Base-by-base conservation (phyloP, 2,797 vertebrate species). In the Diceros bicornis region DNA sequence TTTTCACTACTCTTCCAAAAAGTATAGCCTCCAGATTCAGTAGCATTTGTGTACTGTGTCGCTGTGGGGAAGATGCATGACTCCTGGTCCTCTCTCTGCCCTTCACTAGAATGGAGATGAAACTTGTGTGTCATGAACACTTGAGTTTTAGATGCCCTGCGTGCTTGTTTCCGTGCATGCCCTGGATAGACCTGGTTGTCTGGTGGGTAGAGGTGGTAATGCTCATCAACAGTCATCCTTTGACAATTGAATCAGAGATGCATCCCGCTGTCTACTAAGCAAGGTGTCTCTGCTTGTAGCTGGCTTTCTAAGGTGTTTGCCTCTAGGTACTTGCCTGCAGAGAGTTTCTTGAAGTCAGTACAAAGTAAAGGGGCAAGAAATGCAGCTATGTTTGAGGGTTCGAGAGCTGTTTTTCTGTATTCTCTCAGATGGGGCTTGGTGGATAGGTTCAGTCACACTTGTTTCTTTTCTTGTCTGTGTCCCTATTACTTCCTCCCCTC, bases 331-430 rank as follows among this genome's bases (percentile, higher is more conserved):
- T 68, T 47, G 32, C 44, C 87, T 79, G 18, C 20, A 68, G 79
- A 90, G 83, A 71, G 23, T 62, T 78, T 59, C 55, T 75, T 44
- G 25, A 92, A 95, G 50, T 95, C 59, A 83, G 10, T 29, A 34
- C 8, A 59, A 74, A 75, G 29, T 32, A 92, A 25, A 91, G 8
- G 47, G 20, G 3, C 20, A 50, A 92, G 57, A n/a, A 83, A 21
- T 27, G 1, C 12, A 52, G 7, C 18, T 59, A 6, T 16, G 0
- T 91, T 62, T 81, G 37, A 79, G 37, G 29, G 62, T 77, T 13
- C 77, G 6, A 25, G 14, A 85, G 7, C 10, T 74, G 1, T 27
- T 68, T 64, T 79, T 57, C 12, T 69, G 14, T 69, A 8, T 88
- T 75, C 41, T 90, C 93, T 89, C 47, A 82, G 72, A 55, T 92